Conservation (phyloP, 1,140 invertebrate genomes). For the Asbolus verrucosus region DNA sequence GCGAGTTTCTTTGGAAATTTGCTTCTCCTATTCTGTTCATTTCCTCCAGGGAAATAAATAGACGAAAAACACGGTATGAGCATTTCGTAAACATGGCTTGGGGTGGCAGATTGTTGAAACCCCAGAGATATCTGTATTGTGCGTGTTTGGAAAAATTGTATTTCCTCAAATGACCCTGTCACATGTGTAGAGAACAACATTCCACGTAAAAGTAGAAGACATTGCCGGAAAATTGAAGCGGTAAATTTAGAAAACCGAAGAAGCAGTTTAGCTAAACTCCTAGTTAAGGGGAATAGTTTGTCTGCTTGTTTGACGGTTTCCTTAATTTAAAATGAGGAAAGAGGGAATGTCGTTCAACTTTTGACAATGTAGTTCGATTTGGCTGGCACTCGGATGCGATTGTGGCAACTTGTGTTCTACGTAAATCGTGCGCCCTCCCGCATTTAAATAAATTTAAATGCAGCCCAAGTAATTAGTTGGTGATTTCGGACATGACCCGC, state of each 20-base stretch:
- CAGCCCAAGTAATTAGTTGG: too few species aligned
- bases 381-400: too few species aligned
- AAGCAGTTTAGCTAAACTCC: constrained; percentile 37
- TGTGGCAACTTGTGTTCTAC: too few species aligned
- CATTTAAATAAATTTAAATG: too few species aligned
- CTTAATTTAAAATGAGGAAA: constrained; percentile 6
- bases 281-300: neutral
- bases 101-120: constrained; percentile 43
- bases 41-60: constrained; percentile 52
- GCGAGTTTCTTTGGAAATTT: constrained; percentile 9
- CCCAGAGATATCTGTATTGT: constrained; percentile 44
- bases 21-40: constrained; percentile 38
- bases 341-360: too few species aligned
- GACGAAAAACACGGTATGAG: constrained; percentile 40
- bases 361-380: too few species aligned
- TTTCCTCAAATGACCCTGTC: constrained; percentile 44
- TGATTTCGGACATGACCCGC: neutral
- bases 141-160: constrained; percentile 50
- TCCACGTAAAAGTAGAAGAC: constrained; percentile 27
- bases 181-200: constrained; percentile 46
- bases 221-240: constrained; percentile 30
- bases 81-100: constrained; percentile 50
- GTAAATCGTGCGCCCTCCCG: too few species aligned
- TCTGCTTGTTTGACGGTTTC: neutral
- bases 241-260: constrained; percentile 31